Evolutionary conservation across 2,888 invertebrate genomes (phyloP), one percentile per base, ranked within the genome.

Genomic region (Seira ritae): DNA sequence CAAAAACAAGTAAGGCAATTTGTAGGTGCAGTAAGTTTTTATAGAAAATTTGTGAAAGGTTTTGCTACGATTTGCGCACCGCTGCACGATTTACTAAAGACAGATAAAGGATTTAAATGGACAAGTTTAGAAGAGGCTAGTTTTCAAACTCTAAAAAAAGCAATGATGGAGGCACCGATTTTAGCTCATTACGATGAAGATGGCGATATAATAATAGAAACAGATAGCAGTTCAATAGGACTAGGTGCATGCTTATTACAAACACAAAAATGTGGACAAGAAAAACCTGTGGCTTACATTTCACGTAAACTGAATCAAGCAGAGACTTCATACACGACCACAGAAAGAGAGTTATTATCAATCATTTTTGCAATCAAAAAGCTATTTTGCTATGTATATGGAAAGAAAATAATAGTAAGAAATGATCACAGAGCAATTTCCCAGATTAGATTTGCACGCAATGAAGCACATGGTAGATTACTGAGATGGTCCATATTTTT

Each of bases 361-460:
- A 75, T 81, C 6, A 55, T 70, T 24, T 75, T 10, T 69, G 15
- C 65, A 12, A 55, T 81, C n/a, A 62, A 60, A 19, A 22, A n/a
- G 20, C 55, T 81, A 46, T 24, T 68, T 50, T 69, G 46, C 23
- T 80, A 62, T 23, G 12, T 75, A 15, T 24, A 65, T 31, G 80
- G 68, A 15, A 74, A 66, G 10, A 23, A 22, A 10, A 65, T 81
- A 65, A 62, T 22, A 15, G 68, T 81, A 24, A 24, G 37, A 6
- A 81, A 75, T 1, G 81, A 81, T 42, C 81, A 81, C 42, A 60
- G 67, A 42, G 73, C 75, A 15, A n/a, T 80, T 1, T 73, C 70
- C 12, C 42, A 75, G 50, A 37, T 75, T 19, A 68, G 62, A 6
- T 68, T 62, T 60, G 69, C 75, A 12, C 75, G 70, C 19, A 81